Percentiles rank a stretch among this genome's conserved stretches.
phyloP scores from a whole-genome alignment of 2,113 vertebrate genomes.

The Catharus fuscescens region DNA sequence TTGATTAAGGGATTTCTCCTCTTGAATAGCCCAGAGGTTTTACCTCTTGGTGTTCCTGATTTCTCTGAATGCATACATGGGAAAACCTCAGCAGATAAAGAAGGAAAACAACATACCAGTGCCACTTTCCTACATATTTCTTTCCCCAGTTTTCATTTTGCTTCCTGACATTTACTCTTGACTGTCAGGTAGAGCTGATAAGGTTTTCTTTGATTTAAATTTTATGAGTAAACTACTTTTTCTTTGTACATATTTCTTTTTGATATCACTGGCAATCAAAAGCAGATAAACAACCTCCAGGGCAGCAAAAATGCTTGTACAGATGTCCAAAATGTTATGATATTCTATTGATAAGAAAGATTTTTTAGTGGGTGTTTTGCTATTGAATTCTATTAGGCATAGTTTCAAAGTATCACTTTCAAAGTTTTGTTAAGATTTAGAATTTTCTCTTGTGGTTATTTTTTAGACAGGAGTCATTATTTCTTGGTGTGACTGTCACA shows the following conservation, averaged over 20 bases:
- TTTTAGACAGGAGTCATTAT: not conserved
- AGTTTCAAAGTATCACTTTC: not conserved
- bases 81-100: not conserved
- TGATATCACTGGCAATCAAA: not conserved
- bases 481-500: not conserved
- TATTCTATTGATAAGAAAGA: not conserved
- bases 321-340: not conserved
- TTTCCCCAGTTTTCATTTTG: not conserved
- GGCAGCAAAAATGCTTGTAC: not conserved
- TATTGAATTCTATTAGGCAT: not conserved
- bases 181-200: not conserved
- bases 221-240: not conserved
- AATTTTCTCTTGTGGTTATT: too few relatives aligned
- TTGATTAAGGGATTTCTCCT: not conserved
- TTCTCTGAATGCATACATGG: not conserved
- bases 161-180: not conserved
- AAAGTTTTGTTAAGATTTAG: not conserved
- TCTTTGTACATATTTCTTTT: not conserved
- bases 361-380: accelerated
- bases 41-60: not conserved
- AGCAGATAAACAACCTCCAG: not conserved
- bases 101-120: not conserved
- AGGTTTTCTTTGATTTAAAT: not conserved
- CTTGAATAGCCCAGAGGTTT: not conserved
- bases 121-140: not conserved